Base-by-base conservation (phyloP, 2,113 vertebrate species). In the Arvicanthis niloticus region DNA sequence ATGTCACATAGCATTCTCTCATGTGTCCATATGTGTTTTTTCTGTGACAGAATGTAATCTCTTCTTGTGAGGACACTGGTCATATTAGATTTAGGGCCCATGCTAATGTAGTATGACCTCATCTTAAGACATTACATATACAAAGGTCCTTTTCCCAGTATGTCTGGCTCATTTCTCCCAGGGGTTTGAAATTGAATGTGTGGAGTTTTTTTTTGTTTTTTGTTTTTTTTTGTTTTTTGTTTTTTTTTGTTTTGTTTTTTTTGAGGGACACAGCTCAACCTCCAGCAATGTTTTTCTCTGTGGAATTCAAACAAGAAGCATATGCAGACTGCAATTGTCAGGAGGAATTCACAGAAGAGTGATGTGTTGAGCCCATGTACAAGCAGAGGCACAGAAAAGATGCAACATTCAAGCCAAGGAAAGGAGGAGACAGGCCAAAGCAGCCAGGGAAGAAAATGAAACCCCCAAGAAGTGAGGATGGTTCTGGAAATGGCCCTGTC, bases 141-240 rank as follows among this genome's bases (percentile, higher is more conserved):
- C 60, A 75, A 89, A 89, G 65, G 89, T 82, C 8, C 34, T 26
- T 51, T 89, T 95, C 93, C 56, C 80, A 94, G n/a, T 42, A 78
- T 90, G 75, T 45, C 34, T 56, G 73, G 93, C 48, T 65, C 31
- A 84, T 19, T 31, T 8, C 58, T 40, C 70, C n/a, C 4, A 7
- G 37, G n/a, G 17, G 24, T 68, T 77, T 42, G 56, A n/a, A 90
- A 45, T 15, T 45, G 45, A 77, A 34, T 17, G 17, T 87, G 53
- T 93, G 48, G n/a, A n/a, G n/a, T n/a, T n/a, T n/a, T n/a, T n/a
- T n/a, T n/a, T n/a, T n/a, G n/a, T n/a, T n/a, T n/a, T n/a, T n/a
- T n/a, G n/a, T n/a, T n/a, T n/a, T n/a, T n/a, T n/a, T n/a, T n/a
- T n/a, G n/a, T n/a, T n/a, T n/a, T n/a, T n/a, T n/a, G n/a, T n/a